Evolutionary conservation across 1,140 invertebrate species (phyloP), one percentile per base, ranked within the genome.

Genomic region (Ganaspis sp.): DNA sequence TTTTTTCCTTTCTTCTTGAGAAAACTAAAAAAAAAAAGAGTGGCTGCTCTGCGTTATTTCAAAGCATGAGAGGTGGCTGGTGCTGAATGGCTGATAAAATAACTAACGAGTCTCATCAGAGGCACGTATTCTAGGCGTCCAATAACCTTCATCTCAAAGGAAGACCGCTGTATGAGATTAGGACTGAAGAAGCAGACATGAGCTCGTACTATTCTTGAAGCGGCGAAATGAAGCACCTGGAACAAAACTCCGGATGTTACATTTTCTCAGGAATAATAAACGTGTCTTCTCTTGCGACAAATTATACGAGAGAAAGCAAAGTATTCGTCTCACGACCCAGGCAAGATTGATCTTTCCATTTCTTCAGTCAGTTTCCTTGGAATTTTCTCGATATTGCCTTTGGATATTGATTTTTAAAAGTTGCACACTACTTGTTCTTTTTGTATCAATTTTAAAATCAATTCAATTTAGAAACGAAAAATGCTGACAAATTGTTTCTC

Each of bases 71-170:
- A 64, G 34, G 75, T 71, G 54, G 70, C 19, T 71, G 17, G 53
- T 42, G 70, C 58, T 71, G 76, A 77, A 74, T 77, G 76, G 58
- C 76, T 74, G 76, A 77, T 77, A 74, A 77, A 77, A 42, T 77
- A 71, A 77, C 75, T 77, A 77, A 77, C 75, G 58, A 70, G 76
- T 64, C 19, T 70, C 70, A 69, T 77, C 45, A 54, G 45, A 29
- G 45, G 45, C 45, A 70, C 45, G 29, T 70, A 38, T 77, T 49
- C 42, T 15, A 58, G 38, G 34, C 71, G 12, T 34, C 12, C 29
- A 38, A 37, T 21, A 69, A 21, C 29, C 45, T 49, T 49, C 45
- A 45, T 4, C 42, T 45, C 42, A 49, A 49, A 49, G 40, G 38
- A 75, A 75, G 70, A 69, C 40, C 40, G 64, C 40, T 23, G 49